These are phyloP conservation scores for Nothocercus nigrocapillus DNA, from an alignment of 2,113 vertebrate species.

Conservation along the genomic window DNA sequence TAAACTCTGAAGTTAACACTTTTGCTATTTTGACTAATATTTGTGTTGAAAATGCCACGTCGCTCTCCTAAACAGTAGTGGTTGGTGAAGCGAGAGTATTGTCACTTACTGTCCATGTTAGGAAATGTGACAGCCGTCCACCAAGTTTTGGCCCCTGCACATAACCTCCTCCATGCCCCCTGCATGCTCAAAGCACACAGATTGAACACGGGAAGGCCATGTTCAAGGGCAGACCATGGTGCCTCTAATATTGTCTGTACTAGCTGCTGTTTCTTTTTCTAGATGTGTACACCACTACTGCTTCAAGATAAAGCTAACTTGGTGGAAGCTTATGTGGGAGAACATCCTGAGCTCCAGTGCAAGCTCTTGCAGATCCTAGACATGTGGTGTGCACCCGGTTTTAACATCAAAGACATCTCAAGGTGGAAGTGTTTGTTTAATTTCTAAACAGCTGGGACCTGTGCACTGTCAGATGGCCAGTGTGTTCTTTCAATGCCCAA, in stretches of 20 bases:
- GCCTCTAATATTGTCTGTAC: neutral
- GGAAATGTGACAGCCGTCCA: neutral
- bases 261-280: neutral
- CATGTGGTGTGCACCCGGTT: constrained; percentile 84
- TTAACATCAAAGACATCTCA: constrained; percentile 64
- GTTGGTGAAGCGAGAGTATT: neutral
- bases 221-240: neutral
- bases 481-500: neutral
- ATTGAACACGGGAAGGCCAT: neutral
- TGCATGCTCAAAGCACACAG: neutral
- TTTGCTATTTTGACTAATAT: neutral
- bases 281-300: constrained; percentile 86
- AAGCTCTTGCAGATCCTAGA: constrained; percentile 83
- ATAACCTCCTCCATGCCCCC: accelerated
- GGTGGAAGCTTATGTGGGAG: constrained; percentile 79
- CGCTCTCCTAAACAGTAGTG: neutral
- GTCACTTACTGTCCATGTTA: accelerated
- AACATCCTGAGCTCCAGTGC: constrained; percentile 76
- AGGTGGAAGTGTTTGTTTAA: constrained; percentile 20
- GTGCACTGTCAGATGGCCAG: neutral
- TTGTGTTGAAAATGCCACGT: neutral
- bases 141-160: neutral
- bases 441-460: neutral
- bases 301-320: constrained; percentile 82
- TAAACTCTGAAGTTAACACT: neutral